Evolutionary conservation across 1,140 invertebrate genomes (phyloP).

Genomic region (Solen grandis): DNA sequence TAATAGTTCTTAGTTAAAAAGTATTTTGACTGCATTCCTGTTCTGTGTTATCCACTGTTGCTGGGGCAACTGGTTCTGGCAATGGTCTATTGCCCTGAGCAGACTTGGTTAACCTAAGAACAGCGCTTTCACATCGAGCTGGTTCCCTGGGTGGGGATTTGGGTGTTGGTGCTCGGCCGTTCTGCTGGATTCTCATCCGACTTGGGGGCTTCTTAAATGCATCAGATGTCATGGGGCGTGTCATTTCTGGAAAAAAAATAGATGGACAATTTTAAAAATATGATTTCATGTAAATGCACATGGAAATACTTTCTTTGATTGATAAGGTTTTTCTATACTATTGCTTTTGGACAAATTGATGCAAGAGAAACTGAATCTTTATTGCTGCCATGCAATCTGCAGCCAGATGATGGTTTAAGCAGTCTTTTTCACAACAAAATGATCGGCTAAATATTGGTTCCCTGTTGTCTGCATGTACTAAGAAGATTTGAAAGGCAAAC

Average conservation of each 20-base stretch:
- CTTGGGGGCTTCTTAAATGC: conserved; percentile 47
- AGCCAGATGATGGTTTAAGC: no score
- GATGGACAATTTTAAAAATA: background rate
- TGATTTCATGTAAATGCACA: no score
- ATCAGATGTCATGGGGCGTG: conserved; percentile 36
- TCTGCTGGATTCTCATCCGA: conserved; percentile 31
- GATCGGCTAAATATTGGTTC: no score
- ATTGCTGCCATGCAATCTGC: no score
- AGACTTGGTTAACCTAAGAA: conserved; percentile 43
- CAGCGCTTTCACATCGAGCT: background rate
- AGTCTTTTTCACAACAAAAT: no score
- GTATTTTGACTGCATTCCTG: conserved; percentile 26
- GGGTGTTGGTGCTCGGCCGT: conserved; percentile 21
- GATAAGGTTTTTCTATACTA: no score
- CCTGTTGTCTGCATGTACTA: no score
- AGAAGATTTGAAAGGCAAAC: no score
- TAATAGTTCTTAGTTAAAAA: no score
- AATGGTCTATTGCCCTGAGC: conserved; percentile 37
- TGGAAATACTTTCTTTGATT: no score
- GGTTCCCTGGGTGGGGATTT: background rate
- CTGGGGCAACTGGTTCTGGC: conserved; percentile 40
- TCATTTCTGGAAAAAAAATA: conserved; percentile 37
- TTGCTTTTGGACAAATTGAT: no score
- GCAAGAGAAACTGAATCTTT: no score
- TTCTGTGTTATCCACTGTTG: conserved; percentile 31